Evolutionary conservation across 2,113 vertebrate species (phyloP).

Genomic region (Meriones unguiculatus): DNA sequence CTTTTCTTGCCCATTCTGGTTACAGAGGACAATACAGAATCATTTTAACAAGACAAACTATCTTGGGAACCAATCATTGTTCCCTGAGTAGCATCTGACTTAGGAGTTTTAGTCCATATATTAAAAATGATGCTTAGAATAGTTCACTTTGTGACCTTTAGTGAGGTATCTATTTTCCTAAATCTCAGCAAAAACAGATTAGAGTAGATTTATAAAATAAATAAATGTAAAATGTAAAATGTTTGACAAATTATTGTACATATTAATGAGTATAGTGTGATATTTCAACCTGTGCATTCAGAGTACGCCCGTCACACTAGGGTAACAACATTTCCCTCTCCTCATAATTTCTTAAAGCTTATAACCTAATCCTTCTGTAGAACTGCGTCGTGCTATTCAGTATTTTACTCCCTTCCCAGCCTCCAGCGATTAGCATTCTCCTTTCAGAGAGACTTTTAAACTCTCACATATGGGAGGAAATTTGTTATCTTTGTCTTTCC

Average conservation of each 20-base stretch:
- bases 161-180: background rate
- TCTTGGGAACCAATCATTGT: background rate
- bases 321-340: background rate
- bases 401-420: background rate
- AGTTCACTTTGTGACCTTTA: constrained; percentile 27
- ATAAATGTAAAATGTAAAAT: background rate
- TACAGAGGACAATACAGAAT: background rate
- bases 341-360: background rate
- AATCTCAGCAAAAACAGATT: background rate
- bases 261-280: background rate
- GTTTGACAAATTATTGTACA: background rate
- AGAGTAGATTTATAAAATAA: background rate
- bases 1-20: background rate
- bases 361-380: background rate
- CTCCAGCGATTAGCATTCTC: background rate
- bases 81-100: background rate
- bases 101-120: background rate
- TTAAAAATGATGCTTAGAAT: background rate
- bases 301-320: background rate
- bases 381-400: background rate
- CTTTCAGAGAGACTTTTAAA: background rate
- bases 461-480: background rate
- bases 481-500: background rate
- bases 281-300: background rate
- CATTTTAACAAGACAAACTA: background rate